A percentile compares a stretch with the other conserved stretches of the same genome.
Conservation (phyloP, 1,140 invertebrate species). For the Achatina immaculata region DNA sequence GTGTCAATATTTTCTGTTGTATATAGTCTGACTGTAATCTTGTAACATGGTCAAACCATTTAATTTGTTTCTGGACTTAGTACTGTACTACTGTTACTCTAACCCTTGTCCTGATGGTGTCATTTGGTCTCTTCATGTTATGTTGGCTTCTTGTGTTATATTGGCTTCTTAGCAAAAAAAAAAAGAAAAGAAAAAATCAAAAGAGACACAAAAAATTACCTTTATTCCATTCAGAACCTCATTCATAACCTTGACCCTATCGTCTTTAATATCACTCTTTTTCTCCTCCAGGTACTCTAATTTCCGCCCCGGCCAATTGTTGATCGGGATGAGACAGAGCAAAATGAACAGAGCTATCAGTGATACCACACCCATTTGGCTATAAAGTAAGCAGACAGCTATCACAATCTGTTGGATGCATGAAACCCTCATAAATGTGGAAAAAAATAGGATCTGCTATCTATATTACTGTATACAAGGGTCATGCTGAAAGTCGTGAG, state of each 20-base stretch:
- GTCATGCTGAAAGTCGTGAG: too few relatives aligned
- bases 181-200: too few relatives aligned
- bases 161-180: too few relatives aligned
- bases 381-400: not conserved
- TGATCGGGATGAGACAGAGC: slow-evolving; percentile 10
- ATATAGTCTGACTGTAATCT: too few relatives aligned
- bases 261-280: slow-evolving; percentile 21
- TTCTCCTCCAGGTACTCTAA: not conserved
- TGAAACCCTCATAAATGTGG: not conserved
- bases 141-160: too few relatives aligned
- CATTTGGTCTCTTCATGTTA: too few relatives aligned
- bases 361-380: not conserved
- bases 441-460: not conserved
- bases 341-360: slow-evolving; percentile 2
- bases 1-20: too few relatives aligned
- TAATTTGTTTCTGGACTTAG: too few relatives aligned
- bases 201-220: not conserved
- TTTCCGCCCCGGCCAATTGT: slow-evolving; percentile 4
- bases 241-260: slow-evolving; percentile 25
- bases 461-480: not conserved
- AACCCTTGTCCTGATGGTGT: too few relatives aligned
- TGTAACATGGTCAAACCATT: too few relatives aligned
- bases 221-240: slow-evolving; percentile 30
- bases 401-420: not conserved
- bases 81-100: too few relatives aligned